phyloP scores from a whole-genome alignment of 1,140 invertebrate species.

The Cotesia typhae region DNA sequence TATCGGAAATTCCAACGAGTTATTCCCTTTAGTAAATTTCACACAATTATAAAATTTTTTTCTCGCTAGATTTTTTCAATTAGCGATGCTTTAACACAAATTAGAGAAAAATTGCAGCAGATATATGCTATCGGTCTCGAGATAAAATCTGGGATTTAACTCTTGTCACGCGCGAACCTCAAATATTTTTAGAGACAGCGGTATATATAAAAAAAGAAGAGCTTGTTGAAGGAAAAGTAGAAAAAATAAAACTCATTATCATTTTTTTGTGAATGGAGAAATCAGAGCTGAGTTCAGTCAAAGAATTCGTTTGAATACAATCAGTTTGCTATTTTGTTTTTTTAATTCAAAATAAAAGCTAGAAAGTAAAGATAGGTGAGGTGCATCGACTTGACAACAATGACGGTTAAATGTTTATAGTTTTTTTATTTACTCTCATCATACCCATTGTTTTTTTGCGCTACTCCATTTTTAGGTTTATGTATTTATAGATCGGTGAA shows the following conservation, averaged over 20 bases:
- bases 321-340: too few relatives aligned
- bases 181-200: slow-evolving; percentile 34
- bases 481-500: neutral
- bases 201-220: too few relatives aligned
- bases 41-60: too few relatives aligned
- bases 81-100: too few relatives aligned
- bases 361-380: slow-evolving; percentile 3
- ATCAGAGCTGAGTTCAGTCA: too few relatives aligned
- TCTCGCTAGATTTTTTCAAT: too few relatives aligned
- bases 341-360: slow-evolving; percentile 8
- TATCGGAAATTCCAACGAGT: too few relatives aligned
- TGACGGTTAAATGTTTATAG: slow-evolving; percentile 11
- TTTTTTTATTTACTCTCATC: slow-evolving; percentile 16
- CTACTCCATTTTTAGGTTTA: slow-evolving; percentile 4
- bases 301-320: too few relatives aligned
- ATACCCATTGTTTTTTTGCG: slow-evolving; percentile 13
- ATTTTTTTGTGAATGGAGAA: neutral
- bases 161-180: slow-evolving; percentile 17
- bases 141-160: slow-evolving; percentile 30
- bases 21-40: too few relatives aligned
- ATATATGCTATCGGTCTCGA: slow-evolving; percentile 11
- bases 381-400: slow-evolving; percentile 42
- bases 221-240: neutral
- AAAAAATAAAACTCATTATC: neutral
- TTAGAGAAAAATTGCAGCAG: too few relatives aligned